Conservation (phyloP, 1,140 invertebrate species). For the Plutomurus gul region DNA sequence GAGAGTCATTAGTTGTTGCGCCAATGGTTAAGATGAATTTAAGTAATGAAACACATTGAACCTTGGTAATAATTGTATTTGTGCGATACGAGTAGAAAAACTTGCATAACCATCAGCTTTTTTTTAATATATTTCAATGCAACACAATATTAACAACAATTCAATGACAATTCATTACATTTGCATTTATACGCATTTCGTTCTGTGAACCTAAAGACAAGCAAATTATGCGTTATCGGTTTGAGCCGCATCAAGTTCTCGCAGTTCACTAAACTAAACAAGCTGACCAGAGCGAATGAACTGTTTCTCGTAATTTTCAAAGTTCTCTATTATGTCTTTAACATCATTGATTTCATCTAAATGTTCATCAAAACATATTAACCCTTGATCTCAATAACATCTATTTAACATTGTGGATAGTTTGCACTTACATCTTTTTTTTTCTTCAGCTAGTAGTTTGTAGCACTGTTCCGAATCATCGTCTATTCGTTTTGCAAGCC, state of each 20-base stretch:
- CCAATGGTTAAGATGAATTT: no score
- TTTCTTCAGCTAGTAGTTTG: not conserved
- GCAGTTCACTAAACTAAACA: not conserved
- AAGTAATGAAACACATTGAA: no score
- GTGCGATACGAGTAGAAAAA: no score
- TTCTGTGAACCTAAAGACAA: no score
- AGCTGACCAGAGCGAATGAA: not conserved
- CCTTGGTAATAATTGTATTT: no score
- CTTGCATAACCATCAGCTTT: no score
- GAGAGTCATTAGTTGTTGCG: no score
- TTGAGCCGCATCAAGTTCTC: not conserved
- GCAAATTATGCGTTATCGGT: not conserved
- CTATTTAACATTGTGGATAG: not conserved
- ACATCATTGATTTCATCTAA: not conserved
- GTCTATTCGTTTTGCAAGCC: not conserved
- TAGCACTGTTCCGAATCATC: not conserved
- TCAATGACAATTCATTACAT: no score
- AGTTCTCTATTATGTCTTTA: not conserved
- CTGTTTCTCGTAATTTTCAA: not conserved
- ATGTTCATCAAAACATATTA: not conserved
- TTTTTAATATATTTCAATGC: no score
- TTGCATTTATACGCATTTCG: no score
- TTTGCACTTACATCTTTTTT: not conserved
- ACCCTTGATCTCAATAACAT: not conserved
- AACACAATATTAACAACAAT: no score